Evolutionary conservation across 2,113 vertebrate genomes (phyloP).

Genomic region (Zosterops pallidus): DNA sequence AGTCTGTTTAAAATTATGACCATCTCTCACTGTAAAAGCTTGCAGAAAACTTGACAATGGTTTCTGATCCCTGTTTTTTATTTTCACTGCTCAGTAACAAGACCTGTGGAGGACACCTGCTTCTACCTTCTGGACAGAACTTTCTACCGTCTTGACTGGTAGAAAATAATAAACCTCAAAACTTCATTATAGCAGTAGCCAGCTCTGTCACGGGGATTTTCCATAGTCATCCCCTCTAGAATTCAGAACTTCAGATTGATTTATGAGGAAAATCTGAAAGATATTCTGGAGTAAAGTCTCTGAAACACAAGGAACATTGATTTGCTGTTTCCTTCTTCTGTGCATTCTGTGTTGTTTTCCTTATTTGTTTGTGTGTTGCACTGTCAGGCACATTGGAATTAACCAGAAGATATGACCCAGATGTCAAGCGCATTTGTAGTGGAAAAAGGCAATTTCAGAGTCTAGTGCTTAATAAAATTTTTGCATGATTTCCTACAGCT

Average conservation of each 20-base stretch:
- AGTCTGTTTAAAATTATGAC: not conserved
- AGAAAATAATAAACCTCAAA: not conserved
- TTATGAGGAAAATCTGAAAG: not conserved
- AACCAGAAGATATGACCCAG: conserved; percentile 54
- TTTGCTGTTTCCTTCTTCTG: not conserved
- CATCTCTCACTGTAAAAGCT: not conserved
- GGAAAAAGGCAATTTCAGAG: conserved; percentile 63
- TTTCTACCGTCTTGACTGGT: not conserved
- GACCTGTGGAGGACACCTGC: not conserved
- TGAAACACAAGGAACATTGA: not conserved
- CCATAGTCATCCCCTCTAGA: not conserved
- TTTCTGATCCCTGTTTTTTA: not conserved
- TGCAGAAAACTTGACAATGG: not conserved
- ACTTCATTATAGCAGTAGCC: rapidly evolving
- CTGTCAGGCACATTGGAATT: conserved; percentile 17
- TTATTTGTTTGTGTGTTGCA: not conserved
- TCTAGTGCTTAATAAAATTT: conserved; percentile 59
- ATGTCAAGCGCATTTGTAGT: conserved; percentile 58
- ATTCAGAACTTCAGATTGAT: not conserved
- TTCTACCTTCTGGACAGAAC: not conserved
- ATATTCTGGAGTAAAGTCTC: not conserved
- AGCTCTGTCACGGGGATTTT: not conserved
- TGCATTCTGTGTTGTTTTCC: not conserved
- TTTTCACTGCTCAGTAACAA: not conserved
- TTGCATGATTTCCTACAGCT: conserved; percentile 63